Evolutionary conservation across 2,888 invertebrate species (phyloP), one percentile per base, ranked within the genome.

Genomic region (Drosophila parthenogenetica): DNA sequence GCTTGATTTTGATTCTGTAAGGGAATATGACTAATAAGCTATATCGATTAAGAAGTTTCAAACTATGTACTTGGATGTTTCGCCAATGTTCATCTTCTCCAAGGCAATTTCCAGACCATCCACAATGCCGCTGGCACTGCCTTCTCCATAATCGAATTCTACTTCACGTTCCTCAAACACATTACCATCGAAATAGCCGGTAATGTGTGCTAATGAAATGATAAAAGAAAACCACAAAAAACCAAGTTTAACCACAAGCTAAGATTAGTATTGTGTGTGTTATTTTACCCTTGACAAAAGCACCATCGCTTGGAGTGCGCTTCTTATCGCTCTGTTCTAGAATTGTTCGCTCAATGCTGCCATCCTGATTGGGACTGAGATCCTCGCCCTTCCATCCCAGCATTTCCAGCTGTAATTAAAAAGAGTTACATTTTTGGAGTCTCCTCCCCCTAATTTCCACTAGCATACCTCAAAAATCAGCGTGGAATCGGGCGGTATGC

Each of bases 381-480:
- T 99, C 99, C 92, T 98, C 98, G 35, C 95, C 95, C 90, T 94
- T 94, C 97, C 98, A 98, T 62, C 95, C 94, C 46, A 98, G 93
- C 92, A 98, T 94, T 93, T 98, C 98, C 75, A 98, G 94, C 96
- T 98, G 91, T 81, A 91, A 59, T n/a, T n/a, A 14, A 17, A 37
- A 29, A 2, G 7, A 7, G 8, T 8, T 29, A 29, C 29, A 29
- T 8, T 29, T 29, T 19, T 19, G n/a, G 22, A 22, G 5, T 5
- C 5, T 29, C 8, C 8, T 8, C 7, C 8, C 29, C 22, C 22
- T 11, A 11, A 35, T 3, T 35, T n/a, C 11, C 14, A 19, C n/a
- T 3, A 32, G 7, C 46, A 16, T 92, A 97, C 97, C 94, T 97
- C 97, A 93, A 98, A 98, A 83, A 96, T 95, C 5, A 99, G 93